phyloP scores from a whole-genome alignment of 2,888 invertebrate species.

The Melipona bicolor region DNA sequence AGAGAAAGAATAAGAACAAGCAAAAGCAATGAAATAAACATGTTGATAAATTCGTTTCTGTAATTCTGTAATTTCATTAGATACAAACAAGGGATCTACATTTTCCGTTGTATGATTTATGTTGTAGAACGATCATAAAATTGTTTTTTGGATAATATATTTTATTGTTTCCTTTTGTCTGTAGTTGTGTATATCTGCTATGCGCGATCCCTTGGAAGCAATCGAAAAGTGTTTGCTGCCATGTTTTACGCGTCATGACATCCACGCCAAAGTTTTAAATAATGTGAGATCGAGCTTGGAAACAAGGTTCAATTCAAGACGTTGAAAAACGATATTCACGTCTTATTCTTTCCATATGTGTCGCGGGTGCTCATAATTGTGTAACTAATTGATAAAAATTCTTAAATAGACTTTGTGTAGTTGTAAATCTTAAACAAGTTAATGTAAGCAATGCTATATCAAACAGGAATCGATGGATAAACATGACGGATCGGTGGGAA shows the following conservation, averaged over 20 bases:
- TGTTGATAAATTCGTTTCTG: slow-evolving; percentile 32
- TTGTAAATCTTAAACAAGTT: slow-evolving; percentile 49
- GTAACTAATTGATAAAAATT: slow-evolving; percentile 59
- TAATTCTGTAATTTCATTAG: slow-evolving; percentile 40
- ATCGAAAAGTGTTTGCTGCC: slow-evolving; percentile 35
- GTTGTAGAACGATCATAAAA: slow-evolving; percentile 47
- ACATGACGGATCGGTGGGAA: slow-evolving; percentile 44
- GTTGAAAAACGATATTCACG: slow-evolving; percentile 38
- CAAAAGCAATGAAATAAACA: slow-evolving; percentile 7
- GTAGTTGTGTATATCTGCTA: slow-evolving; percentile 52
- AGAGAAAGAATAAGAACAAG: slow-evolving; percentile 14
- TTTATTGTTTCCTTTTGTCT: slow-evolving; percentile 55
- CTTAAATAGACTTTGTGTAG: slow-evolving; percentile 58
- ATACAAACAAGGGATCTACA: slow-evolving; percentile 46
- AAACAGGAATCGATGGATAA: slow-evolving; percentile 43
- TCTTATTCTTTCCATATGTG: slow-evolving; percentile 52
- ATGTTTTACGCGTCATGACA: slow-evolving; percentile 43
- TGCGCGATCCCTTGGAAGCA: slow-evolving; percentile 49
- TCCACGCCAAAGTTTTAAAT: slow-evolving; percentile 44
- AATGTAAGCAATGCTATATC: slow-evolving; percentile 55
- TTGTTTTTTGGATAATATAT: slow-evolving; percentile 63
- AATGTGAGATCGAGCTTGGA: slow-evolving; percentile 44
- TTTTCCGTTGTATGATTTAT: slow-evolving; percentile 55
- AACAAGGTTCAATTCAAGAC: slow-evolving; percentile 39
- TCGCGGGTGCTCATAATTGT: slow-evolving; percentile 55